A percentile compares a stretch with the other conserved stretches of the same genome.
phyloP scores from a whole-genome alignment of 2,888 invertebrate species.

The Clostera curtula region DNA sequence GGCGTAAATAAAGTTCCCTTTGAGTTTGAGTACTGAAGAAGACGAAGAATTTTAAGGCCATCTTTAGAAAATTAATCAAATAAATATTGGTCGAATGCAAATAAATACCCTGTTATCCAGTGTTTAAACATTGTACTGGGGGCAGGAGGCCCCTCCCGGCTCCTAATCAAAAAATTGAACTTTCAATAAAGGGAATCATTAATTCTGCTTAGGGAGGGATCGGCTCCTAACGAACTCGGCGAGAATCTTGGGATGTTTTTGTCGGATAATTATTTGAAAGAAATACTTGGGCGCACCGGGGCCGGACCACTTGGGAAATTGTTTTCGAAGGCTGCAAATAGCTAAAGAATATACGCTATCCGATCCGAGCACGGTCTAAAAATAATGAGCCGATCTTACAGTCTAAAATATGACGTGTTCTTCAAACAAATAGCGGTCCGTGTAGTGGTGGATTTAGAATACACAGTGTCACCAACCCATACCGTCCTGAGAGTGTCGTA shows the following conservation, averaged over 20 bases:
- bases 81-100: conserved; percentile 66
- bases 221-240: conserved; percentile 57
- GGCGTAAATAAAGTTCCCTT: too few relatives aligned
- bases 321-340: conserved; percentile 32
- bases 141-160: conserved; percentile 39
- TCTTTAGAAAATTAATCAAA: conserved; percentile 48
- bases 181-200: conserved; percentile 83
- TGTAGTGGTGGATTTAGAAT: too few relatives aligned
- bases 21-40: too few relatives aligned
- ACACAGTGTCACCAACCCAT: too few relatives aligned
- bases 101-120: conserved; percentile 68
- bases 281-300: conserved; percentile 32
- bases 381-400: too few relatives aligned
- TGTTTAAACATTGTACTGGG: conserved; percentile 59
- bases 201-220: conserved; percentile 73
- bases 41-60: too few relatives aligned
- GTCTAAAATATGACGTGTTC: too few relatives aligned
- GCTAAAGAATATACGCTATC: too few relatives aligned
- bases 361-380: too few relatives aligned
- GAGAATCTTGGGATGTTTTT: conserved; percentile 67
- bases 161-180: conserved; percentile 82
- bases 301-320: conserved; percentile 43
- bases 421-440: too few relatives aligned
- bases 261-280: conserved; percentile 53
- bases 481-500: too few relatives aligned